Conservation (phyloP, 1,140 invertebrate species). For the Harpegnathos saltator region DNA sequence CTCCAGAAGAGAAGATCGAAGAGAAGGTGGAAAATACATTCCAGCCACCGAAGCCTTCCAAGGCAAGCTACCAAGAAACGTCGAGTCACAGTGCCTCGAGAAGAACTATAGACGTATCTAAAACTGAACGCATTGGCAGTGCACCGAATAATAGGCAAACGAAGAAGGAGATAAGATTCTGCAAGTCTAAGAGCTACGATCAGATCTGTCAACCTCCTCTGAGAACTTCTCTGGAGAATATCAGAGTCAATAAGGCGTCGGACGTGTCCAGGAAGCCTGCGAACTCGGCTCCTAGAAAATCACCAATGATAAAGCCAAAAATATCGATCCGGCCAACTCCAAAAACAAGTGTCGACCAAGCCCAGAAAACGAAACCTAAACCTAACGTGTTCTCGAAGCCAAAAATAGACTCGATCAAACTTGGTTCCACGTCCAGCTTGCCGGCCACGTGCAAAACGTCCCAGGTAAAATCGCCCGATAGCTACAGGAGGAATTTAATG, state of each 20-base stretch:
- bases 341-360: background rate
- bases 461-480: conserved; percentile 65
- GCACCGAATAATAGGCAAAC: conserved; percentile 61
- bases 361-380: conserved; percentile 55
- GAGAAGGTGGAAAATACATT: conserved; percentile 16
- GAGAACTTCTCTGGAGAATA: conserved; percentile 62
- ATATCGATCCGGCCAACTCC: conserved; percentile 67
- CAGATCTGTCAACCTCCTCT: conserved; percentile 74
- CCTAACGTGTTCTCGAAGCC: conserved; percentile 54
- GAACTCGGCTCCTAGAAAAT: conserved; percentile 49
- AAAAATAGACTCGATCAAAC: conserved; percentile 68
- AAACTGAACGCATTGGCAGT: conserved; percentile 40
- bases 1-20: background rate
- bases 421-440: conserved; percentile 59
- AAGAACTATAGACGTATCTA: conserved; percentile 50
- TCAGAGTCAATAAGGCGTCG: conserved; percentile 47
- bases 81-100: background rate
- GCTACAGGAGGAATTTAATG: conserved; percentile 59
- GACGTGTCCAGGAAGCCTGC: conserved; percentile 61
- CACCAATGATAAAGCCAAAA: conserved; percentile 72
- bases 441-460: conserved; percentile 49
- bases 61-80: conserved; percentile 1
- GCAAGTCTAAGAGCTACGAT: conserved; percentile 80
- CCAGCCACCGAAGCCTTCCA: conserved; percentile 10
- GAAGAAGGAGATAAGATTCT: conserved; percentile 68